A percentile compares a stretch with the other conserved stretches of the same genome.
Conservation (phyloP, 2,797 vertebrate species). For the Pampus argenteus region DNA sequence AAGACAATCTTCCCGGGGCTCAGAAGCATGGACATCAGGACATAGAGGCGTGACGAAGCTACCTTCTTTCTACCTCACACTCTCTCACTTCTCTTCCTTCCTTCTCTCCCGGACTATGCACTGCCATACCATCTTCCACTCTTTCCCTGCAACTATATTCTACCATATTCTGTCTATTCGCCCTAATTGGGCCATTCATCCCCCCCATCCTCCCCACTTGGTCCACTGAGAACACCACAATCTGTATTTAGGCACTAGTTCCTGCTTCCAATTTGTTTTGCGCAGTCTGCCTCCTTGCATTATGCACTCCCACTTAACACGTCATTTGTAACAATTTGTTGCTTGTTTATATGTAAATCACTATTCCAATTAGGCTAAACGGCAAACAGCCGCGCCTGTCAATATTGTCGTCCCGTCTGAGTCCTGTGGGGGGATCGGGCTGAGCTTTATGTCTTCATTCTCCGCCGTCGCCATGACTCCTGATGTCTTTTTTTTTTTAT, state of each 20-base stretch:
- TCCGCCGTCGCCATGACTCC: not conserved
- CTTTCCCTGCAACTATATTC: not conserved
- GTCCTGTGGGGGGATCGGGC: constrained; percentile 12
- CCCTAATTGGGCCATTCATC: constrained; percentile 43
- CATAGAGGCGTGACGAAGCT: constrained; percentile 8
- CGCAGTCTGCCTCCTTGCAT: constrained; percentile 53
- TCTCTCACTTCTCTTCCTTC: not conserved
- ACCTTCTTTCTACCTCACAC: too few species aligned
- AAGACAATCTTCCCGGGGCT: constrained; percentile 28
- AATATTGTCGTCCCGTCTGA: constrained; percentile 44
- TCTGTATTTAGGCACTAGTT: constrained; percentile 36
- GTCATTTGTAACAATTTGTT: constrained; percentile 76
- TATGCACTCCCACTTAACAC: constrained; percentile 53
- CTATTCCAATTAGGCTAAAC: constrained; percentile 67
- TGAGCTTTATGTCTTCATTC: constrained; percentile 50
- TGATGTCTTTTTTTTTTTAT: constrained; percentile 35
- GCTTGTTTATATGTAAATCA: constrained; percentile 78
- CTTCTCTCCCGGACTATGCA: not conserved
- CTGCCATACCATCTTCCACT: not conserved
- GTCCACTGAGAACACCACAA: constrained; percentile 39
- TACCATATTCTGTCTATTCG: not conserved
- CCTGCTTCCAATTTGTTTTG: constrained; percentile 34
- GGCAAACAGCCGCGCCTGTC: constrained; percentile 46
- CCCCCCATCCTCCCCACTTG: not conserved
- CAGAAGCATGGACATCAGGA: constrained; percentile 1